A percentile compares a stretch with the other conserved stretches of the same genome.
Evolutionary conservation across 2,113 vertebrate genomes (phyloP).

Genomic region (Ascaphus truei): DNA sequence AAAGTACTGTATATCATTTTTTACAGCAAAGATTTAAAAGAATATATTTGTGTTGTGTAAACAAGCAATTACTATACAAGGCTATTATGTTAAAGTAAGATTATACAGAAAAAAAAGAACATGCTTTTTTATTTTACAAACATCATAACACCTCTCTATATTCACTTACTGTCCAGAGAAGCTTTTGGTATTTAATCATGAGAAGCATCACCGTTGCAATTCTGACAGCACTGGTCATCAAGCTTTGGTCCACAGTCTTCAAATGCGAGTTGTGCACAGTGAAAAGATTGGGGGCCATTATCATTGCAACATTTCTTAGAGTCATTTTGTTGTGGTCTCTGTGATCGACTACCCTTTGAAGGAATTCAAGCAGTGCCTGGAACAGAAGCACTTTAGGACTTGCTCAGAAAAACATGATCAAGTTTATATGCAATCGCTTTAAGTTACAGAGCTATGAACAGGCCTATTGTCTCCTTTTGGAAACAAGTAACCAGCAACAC

Average conservation of each 20-base stretch:
- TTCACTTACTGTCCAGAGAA: constrained; percentile 88
- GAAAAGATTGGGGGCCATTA: constrained; percentile 98
- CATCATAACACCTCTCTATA: not conserved
- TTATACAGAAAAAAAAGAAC: no score
- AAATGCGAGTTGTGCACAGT: constrained; percentile 76
- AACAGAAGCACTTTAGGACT: constrained; percentile 42
- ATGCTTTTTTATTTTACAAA: no score
- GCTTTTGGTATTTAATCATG: constrained; percentile 84
- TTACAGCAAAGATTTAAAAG: no score
- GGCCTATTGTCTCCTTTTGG: not conserved
- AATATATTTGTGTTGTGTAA: no score
- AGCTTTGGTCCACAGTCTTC: constrained; percentile 77
- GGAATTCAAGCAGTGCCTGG: constrained; percentile 91
- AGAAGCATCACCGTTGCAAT: constrained; percentile 84
- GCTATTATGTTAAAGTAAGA: no score
- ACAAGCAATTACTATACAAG: no score
- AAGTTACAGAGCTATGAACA: not conserved
- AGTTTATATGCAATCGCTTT: rapidly evolving
- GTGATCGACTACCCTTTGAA: constrained; percentile 84
- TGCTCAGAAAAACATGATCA: not conserved
- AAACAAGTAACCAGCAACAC: not conserved
- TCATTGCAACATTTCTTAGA: constrained; percentile 86
- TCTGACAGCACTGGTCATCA: constrained; percentile 83
- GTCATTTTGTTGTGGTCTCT: constrained; percentile 93
- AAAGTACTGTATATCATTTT: no score